Base-by-base conservation (phyloP, 2,113 vertebrate genomes). In the Tinamus guttatus region DNA sequence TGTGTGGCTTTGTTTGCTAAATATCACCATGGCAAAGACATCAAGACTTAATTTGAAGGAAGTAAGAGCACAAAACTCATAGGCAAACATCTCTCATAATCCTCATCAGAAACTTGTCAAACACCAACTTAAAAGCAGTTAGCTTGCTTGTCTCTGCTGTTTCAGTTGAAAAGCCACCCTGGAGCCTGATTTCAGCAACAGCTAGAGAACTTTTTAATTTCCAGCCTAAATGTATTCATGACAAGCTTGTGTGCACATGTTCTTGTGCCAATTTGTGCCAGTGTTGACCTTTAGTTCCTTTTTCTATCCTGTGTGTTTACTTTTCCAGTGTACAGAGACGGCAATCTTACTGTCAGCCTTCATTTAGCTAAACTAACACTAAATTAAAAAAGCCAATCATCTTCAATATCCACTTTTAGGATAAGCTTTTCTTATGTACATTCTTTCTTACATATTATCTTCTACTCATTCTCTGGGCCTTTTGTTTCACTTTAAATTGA, bases 1-100 rank as follows among this genome's bases (percentile, higher is more conserved):
- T 87, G 45, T 83, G n/a, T 93, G 34, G 52, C 63, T 95, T 95
- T 92, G 88, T 96, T 96, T 96, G 93, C 86, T 95, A 94, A 84
- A 81, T 85, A 89, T 95, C 80, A 80, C 83, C 74, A 82, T 73
- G 74, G 83, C 62, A 94, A 96, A 95, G 63, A 38, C 49, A 75
- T 88, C 40, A 52, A 52, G 81, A 79, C 58, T 51, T 51, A 5
- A n/a, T 79, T 45, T 60, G 45, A 83, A 76, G 58, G 63, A 92
- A 92, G 16, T 41, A 49, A 60, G 65, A 87, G 32, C 38, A 52
- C 7, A 76, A 67, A 70, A 40, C 65, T 97, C 4, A 0, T 84
- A 47, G 58, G 43, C 67, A 85, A 89, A 49, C 3, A 10, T 43
- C 19, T 58, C 54, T 17, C 2, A 56, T 76, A 79, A 60, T 62